These are phyloP conservation scores for Sitophilus oryzae DNA, from an alignment of 1,140 invertebrate genomes.

Conservation along the genomic window DNA sequence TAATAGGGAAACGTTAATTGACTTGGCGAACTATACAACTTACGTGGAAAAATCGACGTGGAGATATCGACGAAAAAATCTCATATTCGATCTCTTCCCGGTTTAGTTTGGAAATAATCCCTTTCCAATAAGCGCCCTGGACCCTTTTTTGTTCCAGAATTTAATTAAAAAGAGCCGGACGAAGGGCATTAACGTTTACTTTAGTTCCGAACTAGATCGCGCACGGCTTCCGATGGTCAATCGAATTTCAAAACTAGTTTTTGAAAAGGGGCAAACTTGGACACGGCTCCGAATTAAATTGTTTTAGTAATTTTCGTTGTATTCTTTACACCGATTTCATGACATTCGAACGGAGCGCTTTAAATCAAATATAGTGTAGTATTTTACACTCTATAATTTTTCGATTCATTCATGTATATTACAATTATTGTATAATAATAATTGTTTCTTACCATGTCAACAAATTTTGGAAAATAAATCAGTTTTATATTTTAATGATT, in stretches of 20 bases:
- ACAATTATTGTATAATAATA: too few relatives aligned
- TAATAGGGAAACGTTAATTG: too few relatives aligned
- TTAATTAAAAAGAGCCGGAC: constrained; percentile 4
- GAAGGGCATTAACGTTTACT: constrained; percentile 1
- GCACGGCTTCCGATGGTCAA: not conserved
- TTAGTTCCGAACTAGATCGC: constrained; percentile 6
- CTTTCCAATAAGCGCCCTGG: not conserved
- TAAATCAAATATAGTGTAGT: too few relatives aligned
- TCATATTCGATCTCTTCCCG: not conserved
- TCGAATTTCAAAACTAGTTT: constrained; percentile 4
- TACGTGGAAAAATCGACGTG: too few relatives aligned
- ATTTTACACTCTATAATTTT: too few relatives aligned
- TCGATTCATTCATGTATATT: too few relatives aligned
- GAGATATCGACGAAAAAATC: not conserved
- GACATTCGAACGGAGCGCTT: too few relatives aligned
- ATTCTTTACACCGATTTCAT: too few relatives aligned
- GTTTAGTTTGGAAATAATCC: not conserved
- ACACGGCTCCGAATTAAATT: not conserved
- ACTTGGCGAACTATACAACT: too few relatives aligned
- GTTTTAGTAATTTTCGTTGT: not conserved
- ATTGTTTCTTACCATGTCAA: too few relatives aligned
- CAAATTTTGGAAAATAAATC: too few relatives aligned
- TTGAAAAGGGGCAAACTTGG: not conserved
- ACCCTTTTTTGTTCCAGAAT: constrained; percentile 2
- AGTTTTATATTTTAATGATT: too few relatives aligned